Conservation (phyloP, 2,113 vertebrate species). For the Acrocephalus arundinaceus region DNA sequence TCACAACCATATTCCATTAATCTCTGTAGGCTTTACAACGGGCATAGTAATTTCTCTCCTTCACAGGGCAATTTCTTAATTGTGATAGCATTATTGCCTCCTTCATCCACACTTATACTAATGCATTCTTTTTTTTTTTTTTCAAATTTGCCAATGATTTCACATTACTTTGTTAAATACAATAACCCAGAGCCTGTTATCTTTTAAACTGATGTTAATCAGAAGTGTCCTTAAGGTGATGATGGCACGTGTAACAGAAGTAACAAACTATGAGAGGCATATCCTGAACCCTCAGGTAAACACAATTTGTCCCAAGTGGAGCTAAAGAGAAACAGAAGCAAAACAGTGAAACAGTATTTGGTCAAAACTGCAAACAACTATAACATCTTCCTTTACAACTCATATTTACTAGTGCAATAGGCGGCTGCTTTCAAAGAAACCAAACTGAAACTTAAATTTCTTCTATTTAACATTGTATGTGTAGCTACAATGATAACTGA, state of each 20-base stretch:
- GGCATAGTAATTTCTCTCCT: background rate
- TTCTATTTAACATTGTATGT: background rate
- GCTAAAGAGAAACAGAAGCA: background rate
- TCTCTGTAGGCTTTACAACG: constrained; percentile 16
- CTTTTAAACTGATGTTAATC: background rate
- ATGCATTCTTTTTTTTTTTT: constrained; percentile 27
- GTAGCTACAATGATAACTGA: background rate
- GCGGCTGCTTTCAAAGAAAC: background rate
- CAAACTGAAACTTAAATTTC: background rate
- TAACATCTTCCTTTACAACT: background rate
- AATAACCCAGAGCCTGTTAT: background rate
- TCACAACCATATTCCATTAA: constrained; percentile 49
- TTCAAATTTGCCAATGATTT: background rate
- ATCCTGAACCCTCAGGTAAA: background rate
- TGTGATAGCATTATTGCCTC: background rate
- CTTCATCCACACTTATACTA: background rate
- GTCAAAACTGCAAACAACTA: background rate
- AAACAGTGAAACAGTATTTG: background rate
- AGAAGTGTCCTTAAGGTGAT: background rate
- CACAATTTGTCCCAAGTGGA: background rate
- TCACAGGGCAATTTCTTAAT: constrained; percentile 22
- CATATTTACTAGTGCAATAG: background rate
- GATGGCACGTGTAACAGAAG: background rate
- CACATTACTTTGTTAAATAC: background rate
- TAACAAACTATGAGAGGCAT: background rate